Evolutionary conservation across 2,888 invertebrate genomes (phyloP).

Genomic region (Hydrotaea diabolus): DNA sequence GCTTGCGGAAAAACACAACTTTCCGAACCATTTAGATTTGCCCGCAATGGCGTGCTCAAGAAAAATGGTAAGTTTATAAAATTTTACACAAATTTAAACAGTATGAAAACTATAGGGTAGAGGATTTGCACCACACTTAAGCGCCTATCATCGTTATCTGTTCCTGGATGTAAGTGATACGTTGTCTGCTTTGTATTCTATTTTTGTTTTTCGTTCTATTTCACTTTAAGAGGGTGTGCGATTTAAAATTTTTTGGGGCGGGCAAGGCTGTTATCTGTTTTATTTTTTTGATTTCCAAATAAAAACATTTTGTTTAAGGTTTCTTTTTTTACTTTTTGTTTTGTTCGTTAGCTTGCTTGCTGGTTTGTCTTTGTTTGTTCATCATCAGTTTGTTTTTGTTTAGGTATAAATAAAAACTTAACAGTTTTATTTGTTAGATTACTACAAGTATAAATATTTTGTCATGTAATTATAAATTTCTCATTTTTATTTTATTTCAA

Average conservation of each 20-base stretch:
- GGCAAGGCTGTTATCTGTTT: not conserved
- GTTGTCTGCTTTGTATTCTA: no score
- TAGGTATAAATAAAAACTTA: slow-evolving; percentile 65
- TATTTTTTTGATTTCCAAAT: not conserved
- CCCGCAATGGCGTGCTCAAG: no score
- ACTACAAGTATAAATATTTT: slow-evolving; percentile 65
- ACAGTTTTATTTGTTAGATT: slow-evolving; percentile 60
- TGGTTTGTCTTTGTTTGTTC: not conserved
- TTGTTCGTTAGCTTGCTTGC: slow-evolving; percentile 3
- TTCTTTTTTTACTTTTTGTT: no score
- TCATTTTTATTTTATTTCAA: slow-evolving; percentile 28
- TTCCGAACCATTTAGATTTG: slow-evolving; percentile 9
- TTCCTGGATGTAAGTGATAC: not conserved
- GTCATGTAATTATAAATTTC: slow-evolving; percentile 55
- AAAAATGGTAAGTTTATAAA: not conserved
- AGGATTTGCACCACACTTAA: not conserved
- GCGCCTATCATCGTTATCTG: not conserved
- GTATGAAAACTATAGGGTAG: not conserved
- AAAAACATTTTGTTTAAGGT: not conserved
- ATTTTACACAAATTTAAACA: slow-evolving; percentile 31
- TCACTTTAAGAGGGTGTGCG: not conserved
- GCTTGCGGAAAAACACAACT: not conserved
- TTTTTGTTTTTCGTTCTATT: not conserved
- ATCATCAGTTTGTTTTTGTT: slow-evolving; percentile 38
- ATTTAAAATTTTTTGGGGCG: not conserved